Conservation (phyloP, 2,113 vertebrate genomes). For the Heterocephalus glaber region DNA sequence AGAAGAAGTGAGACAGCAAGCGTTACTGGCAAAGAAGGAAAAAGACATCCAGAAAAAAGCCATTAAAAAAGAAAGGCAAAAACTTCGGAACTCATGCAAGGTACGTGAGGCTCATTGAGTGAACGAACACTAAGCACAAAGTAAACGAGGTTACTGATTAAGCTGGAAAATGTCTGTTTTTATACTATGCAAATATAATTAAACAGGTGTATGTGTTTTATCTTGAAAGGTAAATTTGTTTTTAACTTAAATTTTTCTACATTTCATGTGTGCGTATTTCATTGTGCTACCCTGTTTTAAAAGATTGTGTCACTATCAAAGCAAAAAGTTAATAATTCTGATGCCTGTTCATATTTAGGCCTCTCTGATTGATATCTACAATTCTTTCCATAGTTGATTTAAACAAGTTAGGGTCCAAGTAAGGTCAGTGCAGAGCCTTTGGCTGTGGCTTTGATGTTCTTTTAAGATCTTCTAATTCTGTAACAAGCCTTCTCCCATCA, state of each 20-base stretch:
- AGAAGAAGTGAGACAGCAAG: slow-evolving; percentile 93
- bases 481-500: neutral
- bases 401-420: neutral
- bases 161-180: slow-evolving; percentile 2
- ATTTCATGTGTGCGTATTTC: neutral
- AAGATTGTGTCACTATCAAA: slow-evolving; percentile 11
- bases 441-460: neutral
- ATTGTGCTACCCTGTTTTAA: neutral
- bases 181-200: neutral
- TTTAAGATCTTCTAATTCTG: neutral
- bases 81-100: slow-evolving; percentile 97
- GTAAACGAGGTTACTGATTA: neutral
- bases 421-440: neutral
- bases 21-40: slow-evolving; percentile 94
- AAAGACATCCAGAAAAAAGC: slow-evolving; percentile 99
- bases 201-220: neutral
- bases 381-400: neutral
- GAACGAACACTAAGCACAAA: neutral
- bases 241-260: slow-evolving; percentile 27
- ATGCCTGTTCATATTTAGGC: neutral
- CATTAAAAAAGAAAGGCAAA: slow-evolving; percentile 98
- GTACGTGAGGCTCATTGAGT: slow-evolving; percentile 79
- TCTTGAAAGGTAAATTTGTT: slow-evolving; percentile 3
- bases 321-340: neutral
- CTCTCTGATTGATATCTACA: neutral